These are phyloP conservation scores for Arrhopalites spinosus DNA, from an alignment of 2,888 invertebrate species.

Conservation along the genomic window DNA sequence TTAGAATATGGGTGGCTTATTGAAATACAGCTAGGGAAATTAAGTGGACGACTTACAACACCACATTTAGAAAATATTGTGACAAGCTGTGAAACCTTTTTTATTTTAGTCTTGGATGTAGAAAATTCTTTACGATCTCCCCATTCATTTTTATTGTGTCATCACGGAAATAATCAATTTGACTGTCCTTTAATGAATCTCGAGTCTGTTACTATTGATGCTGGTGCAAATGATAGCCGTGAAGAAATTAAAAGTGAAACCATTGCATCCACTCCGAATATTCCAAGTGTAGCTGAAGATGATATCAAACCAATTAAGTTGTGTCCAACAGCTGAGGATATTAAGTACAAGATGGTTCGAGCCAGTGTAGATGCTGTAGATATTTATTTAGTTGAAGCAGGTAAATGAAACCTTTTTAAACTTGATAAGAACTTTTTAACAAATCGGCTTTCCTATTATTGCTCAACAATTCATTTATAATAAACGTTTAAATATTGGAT, in stretches of 20 bases:
- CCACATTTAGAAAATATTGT: conserved; percentile 87
- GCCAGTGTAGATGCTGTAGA: conserved; percentile 87
- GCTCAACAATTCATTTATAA: too few relatives aligned
- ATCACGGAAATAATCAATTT: conserved; percentile 74
- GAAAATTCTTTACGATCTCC: conserved; percentile 90
- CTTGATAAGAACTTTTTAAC: too few relatives aligned
- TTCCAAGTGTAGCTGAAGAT: conserved; percentile 15
- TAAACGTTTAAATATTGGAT: too few relatives aligned
- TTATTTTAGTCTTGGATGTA: conserved; percentile 80
- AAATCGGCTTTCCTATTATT: too few relatives aligned
- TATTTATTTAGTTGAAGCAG: conserved; percentile 83
- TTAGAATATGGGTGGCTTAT: conserved; percentile 97
- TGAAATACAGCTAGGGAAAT: conserved; percentile 90
- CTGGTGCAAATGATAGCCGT: not conserved
- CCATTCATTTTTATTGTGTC: conserved; percentile 75
- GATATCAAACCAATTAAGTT: conserved; percentile 60
- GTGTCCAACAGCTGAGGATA: conserved; percentile 79
- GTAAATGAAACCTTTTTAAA: not conserved
- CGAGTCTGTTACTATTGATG: conserved; percentile 19
- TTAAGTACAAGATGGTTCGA: conserved; percentile 92
- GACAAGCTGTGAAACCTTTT: conserved; percentile 84
- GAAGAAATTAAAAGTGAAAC: conserved; percentile 18
- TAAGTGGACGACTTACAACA: conserved; percentile 86
- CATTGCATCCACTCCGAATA: conserved; percentile 14
- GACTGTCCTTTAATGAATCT: conserved; percentile 63